A percentile compares a stretch with the other conserved stretches of the same genome.
Evolutionary conservation across 1,140 invertebrate species (phyloP).

Genomic region (Dolichoris vasculosae): DNA sequence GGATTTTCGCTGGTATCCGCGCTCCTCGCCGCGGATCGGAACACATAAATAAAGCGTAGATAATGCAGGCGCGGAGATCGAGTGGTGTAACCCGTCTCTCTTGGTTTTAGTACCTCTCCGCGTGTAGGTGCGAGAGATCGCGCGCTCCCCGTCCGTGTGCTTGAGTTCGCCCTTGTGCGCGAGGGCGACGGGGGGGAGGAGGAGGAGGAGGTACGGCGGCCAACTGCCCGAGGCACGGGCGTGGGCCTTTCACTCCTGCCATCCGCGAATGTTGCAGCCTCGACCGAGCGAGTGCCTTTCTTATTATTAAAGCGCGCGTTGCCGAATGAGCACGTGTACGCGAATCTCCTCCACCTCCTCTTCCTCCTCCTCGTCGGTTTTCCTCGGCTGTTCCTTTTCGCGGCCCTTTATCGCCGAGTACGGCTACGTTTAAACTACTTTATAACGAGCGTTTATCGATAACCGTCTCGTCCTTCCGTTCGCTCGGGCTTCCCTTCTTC

Average conservation of each 20-base stretch:
- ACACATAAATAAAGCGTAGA: conserved; percentile 33
- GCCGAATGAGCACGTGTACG: conserved; percentile 49
- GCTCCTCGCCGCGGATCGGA: background rate
- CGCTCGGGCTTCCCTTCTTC: background rate
- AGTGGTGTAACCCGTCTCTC: conserved; percentile 10
- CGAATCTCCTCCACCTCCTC: background rate
- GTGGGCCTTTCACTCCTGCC: conserved; percentile 75
- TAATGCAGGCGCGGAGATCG: conserved; percentile 17
- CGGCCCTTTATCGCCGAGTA: conserved; percentile 44
- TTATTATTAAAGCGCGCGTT: conserved; percentile 43
- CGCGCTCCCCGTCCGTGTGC: background rate
- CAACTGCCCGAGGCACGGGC: conserved; percentile 74
- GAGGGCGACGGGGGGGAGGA: conserved; percentile 50
- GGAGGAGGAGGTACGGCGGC: too few relatives aligned
- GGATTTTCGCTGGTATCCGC: background rate
- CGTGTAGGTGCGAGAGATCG: conserved; percentile 33
- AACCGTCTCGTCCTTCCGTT: background rate
- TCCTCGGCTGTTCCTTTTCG: conserved; percentile 13
- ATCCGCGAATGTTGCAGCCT: conserved; percentile 62
- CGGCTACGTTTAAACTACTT: conserved; percentile 37
- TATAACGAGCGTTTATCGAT: conserved; percentile 38
- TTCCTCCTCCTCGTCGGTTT: conserved; percentile 22
- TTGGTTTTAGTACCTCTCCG: background rate
- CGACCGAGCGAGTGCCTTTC: conserved; percentile 49
- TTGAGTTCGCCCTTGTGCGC: background rate